Base-by-base conservation (phyloP, 1,140 invertebrate species). In the Diachasma alloeum region DNA sequence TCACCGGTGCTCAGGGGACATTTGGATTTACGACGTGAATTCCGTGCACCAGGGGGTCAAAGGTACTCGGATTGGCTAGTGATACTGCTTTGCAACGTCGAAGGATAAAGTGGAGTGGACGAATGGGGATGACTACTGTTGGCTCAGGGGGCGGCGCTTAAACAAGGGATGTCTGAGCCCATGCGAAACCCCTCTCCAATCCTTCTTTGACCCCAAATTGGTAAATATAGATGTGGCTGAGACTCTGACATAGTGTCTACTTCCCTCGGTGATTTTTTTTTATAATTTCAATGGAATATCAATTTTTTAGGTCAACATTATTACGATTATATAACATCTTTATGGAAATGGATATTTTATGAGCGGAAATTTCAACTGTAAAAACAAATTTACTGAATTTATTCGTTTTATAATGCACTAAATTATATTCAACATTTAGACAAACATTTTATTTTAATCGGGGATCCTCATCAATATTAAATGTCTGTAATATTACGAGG, bases 81-180 rank as follows among this genome's bases (percentile, higher is more conserved):
- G 19, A 31, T 63, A 1, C 19, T 63, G 9, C 9, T 63, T n/a
- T 42, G 31, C 72, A 67, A 24, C 72, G 59, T 24, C 22, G 19
- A 63, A 63, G 22, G 6, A 9, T 63, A 63, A 26, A 24, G 9
- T 26, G 10, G 59, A 67, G 63, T 74, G 72, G 72, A 39, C 22
- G 72, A 74, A 74, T 63, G 72, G 63, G 19, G 63, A 67, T 74
- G 19, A 59, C 39, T 67, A 74, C 72, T n/a, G 22, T 11, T 42
- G 39, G 42, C 44, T 31, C 39, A 22, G 63, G 72, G 53, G 72
- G 72, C 72, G 72, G 72, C 26, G 72, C 59, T 67, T 67, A 22
- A 66, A 46, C 17, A 44, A 67, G 63, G 39, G 11, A 67, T 63
- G 24, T 63, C 4, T 63, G 72, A 77, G 78, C 78, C 77, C 6